Evolutionary conservation across 2,888 invertebrate species (phyloP).

Genomic region (Anarsia innoxiella): DNA sequence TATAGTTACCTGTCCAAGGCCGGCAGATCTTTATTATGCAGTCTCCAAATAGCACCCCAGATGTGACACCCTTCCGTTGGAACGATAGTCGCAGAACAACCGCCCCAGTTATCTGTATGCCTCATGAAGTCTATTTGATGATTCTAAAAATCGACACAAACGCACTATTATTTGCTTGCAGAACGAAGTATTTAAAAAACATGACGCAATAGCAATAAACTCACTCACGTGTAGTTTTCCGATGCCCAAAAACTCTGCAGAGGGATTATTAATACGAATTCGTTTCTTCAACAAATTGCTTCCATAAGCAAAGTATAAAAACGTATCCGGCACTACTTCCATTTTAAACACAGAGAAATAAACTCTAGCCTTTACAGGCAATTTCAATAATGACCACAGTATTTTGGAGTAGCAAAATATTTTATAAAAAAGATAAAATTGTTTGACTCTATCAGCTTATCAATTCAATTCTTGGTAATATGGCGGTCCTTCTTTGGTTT

Average conservation of each 20-base stretch:
- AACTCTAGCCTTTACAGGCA: too few relatives aligned
- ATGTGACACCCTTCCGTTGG: constrained; percentile 70
- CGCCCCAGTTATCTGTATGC: constrained; percentile 82
- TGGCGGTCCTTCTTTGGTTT: too few relatives aligned
- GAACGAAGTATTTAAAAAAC: too few relatives aligned
- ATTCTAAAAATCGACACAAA: constrained; percentile 48
- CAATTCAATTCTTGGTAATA: too few relatives aligned
- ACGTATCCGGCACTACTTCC: constrained; percentile 45
- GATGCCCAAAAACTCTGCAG: constrained; percentile 79
- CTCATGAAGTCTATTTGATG: constrained; percentile 81
- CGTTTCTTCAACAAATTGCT: constrained; percentile 89
- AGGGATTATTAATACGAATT: constrained; percentile 87
- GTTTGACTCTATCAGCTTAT: too few relatives aligned
- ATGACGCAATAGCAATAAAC: not conserved
- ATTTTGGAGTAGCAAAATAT: too few relatives aligned
- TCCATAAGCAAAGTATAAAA: constrained; percentile 92
- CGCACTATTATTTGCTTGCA: too few relatives aligned
- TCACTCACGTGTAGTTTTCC: constrained; percentile 79
- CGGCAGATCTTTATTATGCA: constrained; percentile 76
- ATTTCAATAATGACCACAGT: too few relatives aligned
- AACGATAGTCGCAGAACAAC: constrained; percentile 89
- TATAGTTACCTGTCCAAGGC: constrained; percentile 80
- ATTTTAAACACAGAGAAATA: too few relatives aligned
- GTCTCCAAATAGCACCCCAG: constrained; percentile 89
- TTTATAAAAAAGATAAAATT: too few relatives aligned